Evolutionary conservation across 2,113 vertebrate species (phyloP).

Genomic region (Sorex fumeus): DNA sequence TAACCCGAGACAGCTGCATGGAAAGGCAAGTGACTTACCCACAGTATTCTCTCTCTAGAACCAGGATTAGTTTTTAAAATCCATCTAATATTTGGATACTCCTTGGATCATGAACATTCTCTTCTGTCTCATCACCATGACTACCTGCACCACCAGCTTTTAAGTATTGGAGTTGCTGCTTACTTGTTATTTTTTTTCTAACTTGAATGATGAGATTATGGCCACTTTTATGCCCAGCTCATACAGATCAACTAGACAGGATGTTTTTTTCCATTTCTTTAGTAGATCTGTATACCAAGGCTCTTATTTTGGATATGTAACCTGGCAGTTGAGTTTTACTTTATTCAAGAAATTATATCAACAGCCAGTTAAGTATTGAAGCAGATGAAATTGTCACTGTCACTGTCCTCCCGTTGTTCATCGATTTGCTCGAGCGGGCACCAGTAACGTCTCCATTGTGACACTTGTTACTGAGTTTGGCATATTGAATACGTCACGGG

Average conservation of each 20-base stretch:
- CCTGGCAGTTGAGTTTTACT: not conserved
- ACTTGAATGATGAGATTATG: conserved; percentile 33
- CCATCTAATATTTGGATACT: not conserved
- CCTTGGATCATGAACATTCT: not conserved
- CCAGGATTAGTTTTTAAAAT: too few species aligned
- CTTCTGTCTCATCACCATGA: not conserved
- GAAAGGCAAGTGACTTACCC: too few species aligned
- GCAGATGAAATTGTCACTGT: not conserved
- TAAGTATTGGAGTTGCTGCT: not conserved
- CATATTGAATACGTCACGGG: too few species aligned
- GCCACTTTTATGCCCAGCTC: not conserved
- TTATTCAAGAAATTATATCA: not conserved
- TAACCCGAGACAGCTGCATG: too few species aligned
- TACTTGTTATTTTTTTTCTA: not conserved
- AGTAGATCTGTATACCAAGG: not conserved
- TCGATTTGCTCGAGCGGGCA: too few species aligned
- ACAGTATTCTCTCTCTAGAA: too few species aligned
- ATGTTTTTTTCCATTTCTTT: not conserved
- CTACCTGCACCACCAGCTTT: not conserved
- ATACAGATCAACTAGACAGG: not conserved
- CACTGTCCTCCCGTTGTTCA: too few species aligned
- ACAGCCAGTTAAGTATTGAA: not conserved
- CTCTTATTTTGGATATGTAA: not conserved
- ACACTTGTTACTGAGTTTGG: too few species aligned
- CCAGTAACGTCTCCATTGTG: too few species aligned